Evolutionary conservation across 1,140 invertebrate genomes (phyloP).

Genomic region (Lepidurus arcticus): DNA sequence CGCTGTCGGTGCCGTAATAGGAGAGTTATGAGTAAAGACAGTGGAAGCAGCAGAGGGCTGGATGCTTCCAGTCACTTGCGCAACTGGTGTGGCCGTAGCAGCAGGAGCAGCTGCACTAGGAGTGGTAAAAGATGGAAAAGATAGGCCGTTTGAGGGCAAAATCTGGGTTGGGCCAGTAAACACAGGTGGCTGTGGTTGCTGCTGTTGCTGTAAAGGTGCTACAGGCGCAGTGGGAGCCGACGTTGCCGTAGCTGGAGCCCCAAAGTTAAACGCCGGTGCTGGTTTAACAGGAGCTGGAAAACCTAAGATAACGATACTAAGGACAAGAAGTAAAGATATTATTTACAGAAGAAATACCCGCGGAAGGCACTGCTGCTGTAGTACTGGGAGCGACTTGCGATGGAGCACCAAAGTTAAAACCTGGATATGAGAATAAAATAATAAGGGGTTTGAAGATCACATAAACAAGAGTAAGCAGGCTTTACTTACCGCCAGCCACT

Average conservation of each 20-base stretch:
- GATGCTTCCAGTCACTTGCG: slow-evolving; percentile 26
- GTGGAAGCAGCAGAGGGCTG: slow-evolving; percentile 27
- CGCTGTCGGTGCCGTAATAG: slow-evolving; percentile 6
- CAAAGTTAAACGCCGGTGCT: slow-evolving; percentile 33
- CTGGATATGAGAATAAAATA: neutral
- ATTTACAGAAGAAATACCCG: slow-evolving; percentile 35
- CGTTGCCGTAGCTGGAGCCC: slow-evolving; percentile 31
- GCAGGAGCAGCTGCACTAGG: slow-evolving; percentile 36
- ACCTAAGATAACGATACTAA: slow-evolving; percentile 34
- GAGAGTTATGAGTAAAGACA: neutral
- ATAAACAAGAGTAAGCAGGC: neutral
- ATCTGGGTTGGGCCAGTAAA: too few relatives aligned
- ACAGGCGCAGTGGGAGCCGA: slow-evolving; percentile 25
- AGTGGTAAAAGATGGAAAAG: neutral
- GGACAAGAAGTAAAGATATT: slow-evolving; percentile 39
- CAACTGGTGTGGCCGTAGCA: slow-evolving; percentile 32
- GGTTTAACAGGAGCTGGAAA: slow-evolving; percentile 33
- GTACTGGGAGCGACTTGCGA: neutral
- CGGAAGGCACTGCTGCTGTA: neutral
- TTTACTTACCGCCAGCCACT: neutral
- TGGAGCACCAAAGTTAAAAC: slow-evolving; percentile 6
- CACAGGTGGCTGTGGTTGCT: neutral
- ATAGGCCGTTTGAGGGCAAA: too few relatives aligned
- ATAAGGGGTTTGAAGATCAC: neutral
- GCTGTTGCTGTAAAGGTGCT: neutral